Evolutionary conservation across 2,888 invertebrate species (phyloP), one percentile per base, ranked within the genome.

Genomic region (Heteropelma amictum): DNA sequence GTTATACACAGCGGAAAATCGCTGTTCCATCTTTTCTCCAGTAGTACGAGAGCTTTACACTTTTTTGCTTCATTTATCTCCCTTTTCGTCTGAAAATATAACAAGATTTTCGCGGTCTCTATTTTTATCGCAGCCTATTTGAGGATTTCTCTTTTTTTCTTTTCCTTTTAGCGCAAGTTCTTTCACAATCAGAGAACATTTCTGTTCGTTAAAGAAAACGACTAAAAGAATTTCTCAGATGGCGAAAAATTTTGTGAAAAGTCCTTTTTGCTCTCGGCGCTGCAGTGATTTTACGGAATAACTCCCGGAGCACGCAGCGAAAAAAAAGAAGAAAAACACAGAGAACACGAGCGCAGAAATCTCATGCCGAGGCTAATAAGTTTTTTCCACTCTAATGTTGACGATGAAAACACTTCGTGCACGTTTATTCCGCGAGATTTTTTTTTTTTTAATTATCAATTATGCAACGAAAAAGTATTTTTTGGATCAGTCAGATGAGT

Each of bases 401-500:
- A 30, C 49, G 51, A 45, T 56, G 67, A 74, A 70, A 70, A 74
- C 58, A 69, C 74, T 69, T 58, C 58, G 63, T 10, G 69, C 53
- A 64, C 58, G 53, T 70, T 56, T 64, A 40, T 69, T 70, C 21
- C 40, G 10, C 17, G 17, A 12, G 17, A 40, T 53, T 56, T 45
- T 47, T 64, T 74, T 64, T 74, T 64, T 74, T 61, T 65, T 70
- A 53, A 54, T 64, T 70, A 74, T 70, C 70, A 70, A 74, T 74
- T 74, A 74, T 74, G 65, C 49, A 53, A 53, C 33, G 61, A 38
- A 49, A 74, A 74, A 69, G 47, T 65, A 40, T 51, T 54, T 70
- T 35, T 26, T 14, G 69, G 28, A 65, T 65, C 54, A 40, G 45
- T 28, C 33, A 12, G 67, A 67, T 47, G 60, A 65, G 26, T 64